Evolutionary conservation across 2,888 invertebrate genomes (phyloP), one percentile per base, ranked within the genome.

Genomic region (Eilema griseolum): DNA sequence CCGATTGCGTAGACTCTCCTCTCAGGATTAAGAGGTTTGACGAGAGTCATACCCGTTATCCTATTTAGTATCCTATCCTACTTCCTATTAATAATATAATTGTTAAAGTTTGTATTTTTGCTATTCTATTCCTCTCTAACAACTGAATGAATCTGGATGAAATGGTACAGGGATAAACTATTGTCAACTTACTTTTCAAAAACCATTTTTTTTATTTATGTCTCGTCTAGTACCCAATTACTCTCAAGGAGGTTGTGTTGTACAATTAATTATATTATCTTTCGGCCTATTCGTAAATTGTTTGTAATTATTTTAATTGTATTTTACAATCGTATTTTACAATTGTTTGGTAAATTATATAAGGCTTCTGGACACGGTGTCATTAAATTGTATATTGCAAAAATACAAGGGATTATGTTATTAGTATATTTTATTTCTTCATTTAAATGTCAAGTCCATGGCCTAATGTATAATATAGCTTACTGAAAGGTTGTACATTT

Each of bases 381-480:
- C 12, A 71, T 74, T 72, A 72, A 61, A 61, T 60, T 57, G 33
- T 28, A 24, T 73, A 75, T 70, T 62, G 75, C 56, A 71, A 73
- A 77, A 76, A 64, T 24, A 57, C 69, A 11, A 72, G 61, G 67
- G 65, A 69, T 72, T 33, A 62, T 33, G 31, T 37, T 69, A 20
- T 56, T 52, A 57, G 56, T 56, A 8, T 68, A 57, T 69, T 60
- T 65, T 7, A 60, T 69, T 56, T 65, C 64, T 60, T 46, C 23
- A 60, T 59, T 65, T 26, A 80, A 78, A 80, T 80, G 81, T 80
- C 79, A 80, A 80, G 76, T 80, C 76, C 78, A 80, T 33, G 66
- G 57, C 23, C 24, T 26, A 37, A 10, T 8, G 5, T 7, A 46
- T 26, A 37, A 10, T 8, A 7, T 7, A 46, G 46, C 46, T 46